Percentiles rank a stretch among this genome's conserved stretches.
phyloP scores from a whole-genome alignment of 1,140 invertebrate genomes.

The Drosophila ercepeae region DNA sequence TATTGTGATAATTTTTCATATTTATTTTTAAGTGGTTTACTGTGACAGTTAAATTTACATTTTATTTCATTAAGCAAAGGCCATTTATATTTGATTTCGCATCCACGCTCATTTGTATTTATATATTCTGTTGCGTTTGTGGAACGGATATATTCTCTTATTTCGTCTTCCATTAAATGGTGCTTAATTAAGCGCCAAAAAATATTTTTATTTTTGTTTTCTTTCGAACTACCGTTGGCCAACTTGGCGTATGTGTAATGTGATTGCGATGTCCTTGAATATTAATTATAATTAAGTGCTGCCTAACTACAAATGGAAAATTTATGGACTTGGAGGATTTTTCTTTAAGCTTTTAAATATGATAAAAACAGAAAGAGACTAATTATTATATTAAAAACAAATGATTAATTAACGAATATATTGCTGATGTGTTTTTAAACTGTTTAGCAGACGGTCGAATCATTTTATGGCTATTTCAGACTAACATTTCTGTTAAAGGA shows the following conservation, averaged over 20 bases:
- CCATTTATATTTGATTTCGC: conserved; percentile 50
- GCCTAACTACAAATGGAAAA: background rate
- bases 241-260: conserved; percentile 26
- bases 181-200: conserved; percentile 47
- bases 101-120: conserved; percentile 9
- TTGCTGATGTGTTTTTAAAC: too few relatives aligned
- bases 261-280: background rate
- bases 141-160: conserved; percentile 1
- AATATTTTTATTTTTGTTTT: conserved; percentile 2
- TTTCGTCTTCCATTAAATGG: conserved; percentile 27
- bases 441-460: too few relatives aligned
- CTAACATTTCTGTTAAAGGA: background rate
- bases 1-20: conserved; percentile 80
- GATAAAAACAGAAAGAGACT: too few relatives aligned
- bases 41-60: conserved; percentile 65
- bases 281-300: background rate
- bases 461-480: background rate
- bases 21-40: conserved; percentile 79
- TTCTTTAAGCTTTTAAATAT: too few relatives aligned
- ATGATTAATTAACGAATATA: too few relatives aligned
- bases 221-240: background rate
- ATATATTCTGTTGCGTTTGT: background rate
- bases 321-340: background rate
- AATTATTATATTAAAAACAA: too few relatives aligned
- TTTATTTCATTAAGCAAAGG: conserved; percentile 58